Evolutionary conservation across 2,888 invertebrate species (phyloP).

Genomic region (Dryococelus australis): DNA sequence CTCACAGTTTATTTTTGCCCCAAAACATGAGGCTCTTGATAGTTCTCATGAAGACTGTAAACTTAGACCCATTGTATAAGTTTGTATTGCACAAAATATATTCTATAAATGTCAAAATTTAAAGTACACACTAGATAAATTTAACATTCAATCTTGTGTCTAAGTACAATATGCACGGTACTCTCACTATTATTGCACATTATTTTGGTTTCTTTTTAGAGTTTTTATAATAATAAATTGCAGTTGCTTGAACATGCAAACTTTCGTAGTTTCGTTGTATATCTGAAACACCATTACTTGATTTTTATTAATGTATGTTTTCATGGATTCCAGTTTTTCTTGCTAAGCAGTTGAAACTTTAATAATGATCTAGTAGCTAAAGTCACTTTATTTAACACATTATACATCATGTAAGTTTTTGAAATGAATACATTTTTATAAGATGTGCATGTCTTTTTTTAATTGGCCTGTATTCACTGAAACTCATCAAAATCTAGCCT

Average conservation of each 20-base stretch:
- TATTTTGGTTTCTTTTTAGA: neutral
- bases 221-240: neutral
- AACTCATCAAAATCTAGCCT: no score
- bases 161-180: neutral
- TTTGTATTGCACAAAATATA: neutral
- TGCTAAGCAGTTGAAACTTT: no score
- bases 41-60: neutral
- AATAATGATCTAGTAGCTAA: no score
- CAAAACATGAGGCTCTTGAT: neutral
- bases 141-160: neutral
- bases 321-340: no score
- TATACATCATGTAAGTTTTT: no score
- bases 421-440: no score
- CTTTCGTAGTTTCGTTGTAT: neutral
- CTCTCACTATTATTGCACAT: neutral
- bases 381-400: no score
- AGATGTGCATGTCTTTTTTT: no score
- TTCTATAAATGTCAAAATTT: neutral
- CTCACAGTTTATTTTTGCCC: neutral
- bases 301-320: neutral
- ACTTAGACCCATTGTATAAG: neutral
- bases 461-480: no score
- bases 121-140: neutral
- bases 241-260: neutral
- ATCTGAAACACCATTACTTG: neutral